These are phyloP conservation scores for Corythucha ciliata DNA, from an alignment of 2,888 invertebrate genomes.

Conservation along the genomic window DNA sequence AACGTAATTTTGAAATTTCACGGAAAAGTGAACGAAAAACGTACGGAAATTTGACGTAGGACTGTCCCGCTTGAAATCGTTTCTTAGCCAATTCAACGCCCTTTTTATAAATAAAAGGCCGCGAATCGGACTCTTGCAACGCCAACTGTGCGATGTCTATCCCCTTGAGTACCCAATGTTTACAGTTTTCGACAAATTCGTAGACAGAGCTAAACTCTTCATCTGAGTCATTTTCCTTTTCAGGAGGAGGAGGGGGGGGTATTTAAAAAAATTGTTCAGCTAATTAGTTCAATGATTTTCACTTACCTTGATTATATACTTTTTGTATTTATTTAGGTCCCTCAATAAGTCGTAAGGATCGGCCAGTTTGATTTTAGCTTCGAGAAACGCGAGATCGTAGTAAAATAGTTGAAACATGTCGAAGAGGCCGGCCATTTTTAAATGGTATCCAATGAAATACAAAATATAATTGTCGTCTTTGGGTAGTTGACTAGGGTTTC, in stretches of 20 bases:
- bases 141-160: constrained; percentile 62
- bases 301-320: constrained; percentile 48
- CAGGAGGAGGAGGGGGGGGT: too few relatives aligned
- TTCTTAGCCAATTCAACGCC: too few relatives aligned
- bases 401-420: constrained; percentile 49
- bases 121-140: constrained; percentile 55
- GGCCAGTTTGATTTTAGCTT: constrained; percentile 56
- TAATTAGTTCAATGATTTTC: too few relatives aligned
- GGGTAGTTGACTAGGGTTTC: constrained; percentile 50
- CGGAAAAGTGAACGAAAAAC: too few relatives aligned
- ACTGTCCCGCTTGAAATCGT: too few relatives aligned
- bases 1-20: too few relatives aligned
- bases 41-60: too few relatives aligned
- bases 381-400: constrained; percentile 58
- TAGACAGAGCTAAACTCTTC: too few relatives aligned
- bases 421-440: constrained; percentile 48
- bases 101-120: too few relatives aligned
- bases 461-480: constrained; percentile 61
- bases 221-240: too few relatives aligned
- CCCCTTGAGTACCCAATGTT: constrained; percentile 51
- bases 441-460: constrained; percentile 61
- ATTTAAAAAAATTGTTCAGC: too few relatives aligned
- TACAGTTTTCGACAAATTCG: constrained; percentile 51
- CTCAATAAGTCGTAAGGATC: constrained; percentile 60
- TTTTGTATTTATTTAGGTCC: constrained; percentile 56